Evolutionary conservation across 1,140 invertebrate species (phyloP).

Genomic region (Anoplophora glabripennis): DNA sequence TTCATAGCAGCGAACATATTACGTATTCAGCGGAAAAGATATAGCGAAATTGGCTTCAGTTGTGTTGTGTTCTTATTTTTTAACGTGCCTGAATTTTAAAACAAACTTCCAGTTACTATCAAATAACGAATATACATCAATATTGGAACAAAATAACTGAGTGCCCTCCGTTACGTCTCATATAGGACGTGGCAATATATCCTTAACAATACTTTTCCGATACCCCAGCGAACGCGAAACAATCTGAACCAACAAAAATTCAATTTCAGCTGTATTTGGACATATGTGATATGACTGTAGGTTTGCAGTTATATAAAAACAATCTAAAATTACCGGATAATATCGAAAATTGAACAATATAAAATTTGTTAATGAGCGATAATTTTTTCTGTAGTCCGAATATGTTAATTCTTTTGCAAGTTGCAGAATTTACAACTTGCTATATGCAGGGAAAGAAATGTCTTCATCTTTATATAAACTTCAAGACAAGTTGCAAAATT

Average conservation of each 20-base stretch:
- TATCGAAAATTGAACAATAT: too few relatives aligned
- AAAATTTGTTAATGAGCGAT: too few relatives aligned
- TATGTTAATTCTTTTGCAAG: too few relatives aligned
- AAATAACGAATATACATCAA: constrained; percentile 8
- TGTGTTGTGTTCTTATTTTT: constrained; percentile 31
- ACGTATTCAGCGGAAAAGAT: constrained; percentile 32
- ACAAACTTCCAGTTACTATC: constrained; percentile 13
- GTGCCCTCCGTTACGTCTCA: constrained; percentile 5
- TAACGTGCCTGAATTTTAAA: constrained; percentile 24
- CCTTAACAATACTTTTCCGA: not conserved
- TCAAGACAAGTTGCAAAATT: too few relatives aligned
- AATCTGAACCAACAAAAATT: not conserved
- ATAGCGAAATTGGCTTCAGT: constrained; percentile 28
- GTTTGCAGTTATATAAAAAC: too few relatives aligned
- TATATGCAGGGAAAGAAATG: too few relatives aligned
- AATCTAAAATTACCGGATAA: too few relatives aligned
- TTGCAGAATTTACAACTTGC: too few relatives aligned
- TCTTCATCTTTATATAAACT: too few relatives aligned
- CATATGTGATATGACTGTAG: not conserved
- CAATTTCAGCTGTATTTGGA: not conserved
- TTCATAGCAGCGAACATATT: constrained; percentile 25
- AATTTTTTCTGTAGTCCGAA: too few relatives aligned
- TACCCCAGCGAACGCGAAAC: not conserved
- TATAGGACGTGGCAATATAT: constrained; percentile 9
- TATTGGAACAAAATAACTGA: constrained; percentile 12